These are phyloP conservation scores for Hippocampus comes DNA, from an alignment of 2,113 vertebrate species.

Conservation along the genomic window DNA sequence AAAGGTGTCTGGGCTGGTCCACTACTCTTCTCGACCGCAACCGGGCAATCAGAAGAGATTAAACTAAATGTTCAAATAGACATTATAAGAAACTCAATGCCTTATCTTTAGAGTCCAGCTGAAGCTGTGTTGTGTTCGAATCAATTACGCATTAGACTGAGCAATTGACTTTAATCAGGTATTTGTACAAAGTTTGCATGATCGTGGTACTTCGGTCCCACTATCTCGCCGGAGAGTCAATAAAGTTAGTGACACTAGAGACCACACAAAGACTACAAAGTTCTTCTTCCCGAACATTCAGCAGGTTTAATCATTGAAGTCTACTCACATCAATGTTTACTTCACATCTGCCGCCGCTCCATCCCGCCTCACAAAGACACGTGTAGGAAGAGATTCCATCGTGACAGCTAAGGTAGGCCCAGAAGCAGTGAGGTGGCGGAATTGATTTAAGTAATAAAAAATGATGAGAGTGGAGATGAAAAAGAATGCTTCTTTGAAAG, in stretches of 20 bases:
- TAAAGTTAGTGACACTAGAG: slow-evolving; percentile 49
- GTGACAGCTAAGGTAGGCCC: slow-evolving; percentile 71
- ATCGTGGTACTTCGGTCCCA: slow-evolving; percentile 41
- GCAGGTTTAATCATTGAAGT: slow-evolving; percentile 35
- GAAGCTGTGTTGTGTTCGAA: slow-evolving; percentile 46
- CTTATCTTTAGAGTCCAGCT: slow-evolving; percentile 58
- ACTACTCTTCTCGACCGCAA: slow-evolving; percentile 19
- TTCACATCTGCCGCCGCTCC: slow-evolving; percentile 75
- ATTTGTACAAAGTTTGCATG: slow-evolving; percentile 63
- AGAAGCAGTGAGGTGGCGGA: slow-evolving; percentile 23
- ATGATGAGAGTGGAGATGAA: slow-evolving; percentile 3
- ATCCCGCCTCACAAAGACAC: slow-evolving; percentile 75
- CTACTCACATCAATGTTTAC: slow-evolving; percentile 77
- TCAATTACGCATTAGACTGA: slow-evolving; percentile 62
- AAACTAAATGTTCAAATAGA: slow-evolving; percentile 49
- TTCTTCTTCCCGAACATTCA: slow-evolving; percentile 18
- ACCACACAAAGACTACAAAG: slow-evolving; percentile 38
- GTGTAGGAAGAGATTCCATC: slow-evolving; percentile 69
- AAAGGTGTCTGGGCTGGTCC: slow-evolving; percentile 5
- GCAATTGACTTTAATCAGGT: slow-evolving; percentile 62
- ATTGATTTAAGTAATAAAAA: slow-evolving; percentile 8
- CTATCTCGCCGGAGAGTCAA: slow-evolving; percentile 47
- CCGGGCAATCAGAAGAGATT: slow-evolving; percentile 66
- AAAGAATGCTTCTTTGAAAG: slow-evolving; percentile 3
- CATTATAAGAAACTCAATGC: slow-evolving; percentile 57